Conservation (phyloP, 1,140 invertebrate species). For the Hestina assimilis region DNA sequence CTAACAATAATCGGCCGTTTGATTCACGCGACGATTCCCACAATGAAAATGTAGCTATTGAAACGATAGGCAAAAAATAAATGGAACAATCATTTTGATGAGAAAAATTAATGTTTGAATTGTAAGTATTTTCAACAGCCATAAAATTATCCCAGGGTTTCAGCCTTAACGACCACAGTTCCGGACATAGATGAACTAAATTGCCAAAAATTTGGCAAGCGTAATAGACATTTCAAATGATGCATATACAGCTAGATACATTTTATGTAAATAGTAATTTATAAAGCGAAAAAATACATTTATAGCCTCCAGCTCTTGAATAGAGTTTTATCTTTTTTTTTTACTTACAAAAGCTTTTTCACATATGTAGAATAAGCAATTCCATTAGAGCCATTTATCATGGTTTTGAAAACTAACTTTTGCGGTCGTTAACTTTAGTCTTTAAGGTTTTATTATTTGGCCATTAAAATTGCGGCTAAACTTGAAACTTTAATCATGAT, state of each 20-base stretch:
- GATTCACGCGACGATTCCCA: no score
- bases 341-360: no score
- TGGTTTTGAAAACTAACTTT: not conserved
- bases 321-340: not conserved
- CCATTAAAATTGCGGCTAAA: conserved; percentile 6
- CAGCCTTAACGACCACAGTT: not conserved
- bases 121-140: not conserved
- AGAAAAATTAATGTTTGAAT: not conserved
- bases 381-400: not conserved
- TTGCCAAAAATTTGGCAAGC: conserved; percentile 2
- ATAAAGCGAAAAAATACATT: not conserved
- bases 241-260: not conserved
- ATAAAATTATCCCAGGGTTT: not conserved
- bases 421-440: conserved; percentile 2
- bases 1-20: no score
- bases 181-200: conserved; percentile 4
- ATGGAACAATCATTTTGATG: not conserved
- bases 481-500: not conserved
- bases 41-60: no score
- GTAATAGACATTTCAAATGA: conserved; percentile 1
- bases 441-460: not conserved
- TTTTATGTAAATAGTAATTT: conserved; percentile 1
- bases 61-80: no score
- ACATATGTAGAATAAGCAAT: no score
- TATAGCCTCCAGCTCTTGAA: not conserved